Conservation (phyloP, 2,888 invertebrate species). For the Clitarchus hookeri region DNA sequence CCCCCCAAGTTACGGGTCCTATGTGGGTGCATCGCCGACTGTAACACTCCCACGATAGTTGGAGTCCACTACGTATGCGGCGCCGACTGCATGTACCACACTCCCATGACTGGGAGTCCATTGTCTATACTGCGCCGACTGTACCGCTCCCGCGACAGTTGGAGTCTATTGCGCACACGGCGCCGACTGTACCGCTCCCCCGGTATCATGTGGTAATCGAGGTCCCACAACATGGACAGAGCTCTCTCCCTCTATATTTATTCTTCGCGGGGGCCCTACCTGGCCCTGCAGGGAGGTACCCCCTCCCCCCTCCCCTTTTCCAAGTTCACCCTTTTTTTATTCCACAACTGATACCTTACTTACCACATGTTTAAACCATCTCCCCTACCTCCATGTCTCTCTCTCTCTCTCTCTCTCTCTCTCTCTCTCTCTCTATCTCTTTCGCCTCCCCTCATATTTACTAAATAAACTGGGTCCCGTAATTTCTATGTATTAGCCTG, state of each 20-base stretch:
- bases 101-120: too few relatives aligned
- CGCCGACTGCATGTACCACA: too few relatives aligned
- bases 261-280: neutral
- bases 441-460: slow-evolving; percentile 11
- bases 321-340: neutral
- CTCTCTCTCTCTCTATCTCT: neutral
- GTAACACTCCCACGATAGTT: too few relatives aligned
- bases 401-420: neutral
- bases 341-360: slow-evolving; percentile 22
- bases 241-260: neutral
- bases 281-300: neutral
- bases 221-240: neutral
- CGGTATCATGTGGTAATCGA: slow-evolving; percentile 24
- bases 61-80: too few relatives aligned
- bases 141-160: neutral
- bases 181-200: slow-evolving; percentile 11
- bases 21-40: too few relatives aligned
- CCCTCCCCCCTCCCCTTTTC: neutral
- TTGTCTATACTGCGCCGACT: neutral
- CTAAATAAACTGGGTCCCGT: slow-evolving; percentile 25
- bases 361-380: slow-evolving; percentile 23
- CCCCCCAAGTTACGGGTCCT: too few relatives aligned
- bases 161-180: neutral
- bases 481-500: slow-evolving; percentile 26
- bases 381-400: neutral